phyloP scores from a whole-genome alignment of 2,888 invertebrate genomes.

The Diploptera punctata region DNA sequence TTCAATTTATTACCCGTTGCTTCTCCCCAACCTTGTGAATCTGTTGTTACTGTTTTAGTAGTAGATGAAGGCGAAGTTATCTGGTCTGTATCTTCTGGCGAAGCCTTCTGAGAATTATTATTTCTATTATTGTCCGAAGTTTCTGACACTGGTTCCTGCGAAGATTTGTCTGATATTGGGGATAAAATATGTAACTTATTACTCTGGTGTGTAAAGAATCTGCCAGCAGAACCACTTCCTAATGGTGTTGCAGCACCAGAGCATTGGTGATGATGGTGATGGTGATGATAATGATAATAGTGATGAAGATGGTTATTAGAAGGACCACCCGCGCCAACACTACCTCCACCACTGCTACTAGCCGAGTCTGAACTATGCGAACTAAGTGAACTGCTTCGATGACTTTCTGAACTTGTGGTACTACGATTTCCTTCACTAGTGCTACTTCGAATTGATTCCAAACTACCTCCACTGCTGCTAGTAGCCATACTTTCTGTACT shows the following conservation, averaged over 20 bases:
- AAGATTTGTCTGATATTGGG: conserved; percentile 89
- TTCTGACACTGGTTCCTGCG: conserved; percentile 85
- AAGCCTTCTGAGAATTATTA: conserved; percentile 78
- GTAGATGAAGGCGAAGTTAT: conserved; percentile 31
- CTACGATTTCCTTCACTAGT: conserved; percentile 88
- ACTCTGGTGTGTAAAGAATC: conserved; percentile 66
- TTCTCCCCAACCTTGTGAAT: conserved; percentile 52
- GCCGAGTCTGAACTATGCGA: conserved; percentile 83
- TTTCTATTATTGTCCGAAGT: conserved; percentile 82
- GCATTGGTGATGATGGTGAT: conserved; percentile 32
- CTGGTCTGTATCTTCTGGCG: conserved; percentile 66
- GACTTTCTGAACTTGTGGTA: conserved; percentile 84
- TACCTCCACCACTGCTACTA: conserved; percentile 64
- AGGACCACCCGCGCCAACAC: conserved; percentile 62
- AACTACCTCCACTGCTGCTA: conserved; percentile 80
- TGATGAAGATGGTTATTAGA: conserved; percentile 66
- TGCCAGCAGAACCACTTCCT: conserved; percentile 1
- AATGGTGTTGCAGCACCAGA: conserved; percentile 39
- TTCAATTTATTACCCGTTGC: conserved; percentile 65
- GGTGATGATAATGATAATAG: conserved; percentile 49
- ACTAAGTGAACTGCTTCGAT: conserved; percentile 82
- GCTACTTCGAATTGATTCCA: conserved; percentile 86
- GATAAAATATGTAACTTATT: conserved; percentile 84
- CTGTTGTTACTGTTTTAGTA: not conserved
- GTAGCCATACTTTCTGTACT: conserved; percentile 90